Evolutionary conservation across 2,797 vertebrate species (phyloP).

Genomic region (Anguilla marmorata): DNA sequence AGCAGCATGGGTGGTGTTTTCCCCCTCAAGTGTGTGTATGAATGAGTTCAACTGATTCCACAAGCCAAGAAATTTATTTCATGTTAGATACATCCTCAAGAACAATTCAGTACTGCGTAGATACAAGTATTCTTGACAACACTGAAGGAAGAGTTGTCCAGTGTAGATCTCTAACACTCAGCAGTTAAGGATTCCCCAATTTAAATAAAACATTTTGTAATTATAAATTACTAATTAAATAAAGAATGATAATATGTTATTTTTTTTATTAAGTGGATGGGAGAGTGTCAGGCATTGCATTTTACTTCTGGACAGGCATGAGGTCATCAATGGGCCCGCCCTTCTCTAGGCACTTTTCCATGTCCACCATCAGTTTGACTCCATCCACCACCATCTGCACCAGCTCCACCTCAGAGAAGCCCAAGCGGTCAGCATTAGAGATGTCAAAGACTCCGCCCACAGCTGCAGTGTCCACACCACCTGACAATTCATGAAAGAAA

Average conservation of each 20-base stretch:
- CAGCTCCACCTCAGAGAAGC: slow-evolving; percentile 95
- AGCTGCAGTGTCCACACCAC: slow-evolving; percentile 94
- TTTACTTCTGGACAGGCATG: slow-evolving; percentile 88
- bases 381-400: slow-evolving; percentile 96
- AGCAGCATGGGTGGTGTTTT: background rate
- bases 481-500: slow-evolving; percentile 58
- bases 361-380: slow-evolving; percentile 86
- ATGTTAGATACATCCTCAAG: slow-evolving; percentile 58
- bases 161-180: slow-evolving; percentile 69
- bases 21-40: background rate
- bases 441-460: slow-evolving; percentile 92
- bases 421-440: slow-evolving; percentile 92
- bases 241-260: too few species aligned
- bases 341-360: slow-evolving; percentile 93
- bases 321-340: slow-evolving; percentile 83
- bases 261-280: background rate
- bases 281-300: slow-evolving; percentile 35
- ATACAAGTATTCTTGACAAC: slow-evolving; percentile 76
- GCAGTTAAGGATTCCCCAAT: slow-evolving; percentile 57
- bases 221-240: background rate
- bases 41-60: slow-evolving; percentile 14
- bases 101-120: slow-evolving; percentile 72
- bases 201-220: slow-evolving; percentile 34
- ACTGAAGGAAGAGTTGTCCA: slow-evolving; percentile 68
- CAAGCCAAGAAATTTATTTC: slow-evolving; percentile 73